Conservation (phyloP, 2,797 vertebrate species). For the Semaprochilodus insignis region DNA sequence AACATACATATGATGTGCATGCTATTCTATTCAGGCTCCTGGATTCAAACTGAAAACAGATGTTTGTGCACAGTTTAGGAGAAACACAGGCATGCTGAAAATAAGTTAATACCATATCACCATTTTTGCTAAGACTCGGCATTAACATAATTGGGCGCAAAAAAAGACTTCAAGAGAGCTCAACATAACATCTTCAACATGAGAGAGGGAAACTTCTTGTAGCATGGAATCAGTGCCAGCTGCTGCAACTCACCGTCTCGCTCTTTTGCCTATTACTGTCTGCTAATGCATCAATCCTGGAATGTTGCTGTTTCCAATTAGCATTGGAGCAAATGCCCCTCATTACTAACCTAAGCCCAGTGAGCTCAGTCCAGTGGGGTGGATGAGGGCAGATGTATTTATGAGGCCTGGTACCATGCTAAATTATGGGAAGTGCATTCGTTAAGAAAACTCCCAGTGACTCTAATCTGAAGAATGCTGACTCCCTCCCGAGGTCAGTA, state of each 20-base stretch:
- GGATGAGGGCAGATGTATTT: slow-evolving; percentile 81
- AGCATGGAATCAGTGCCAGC: slow-evolving; percentile 4
- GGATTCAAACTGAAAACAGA: slow-evolving; percentile 61
- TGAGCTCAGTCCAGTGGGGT: slow-evolving; percentile 69
- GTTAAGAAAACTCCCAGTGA: slow-evolving; percentile 83
- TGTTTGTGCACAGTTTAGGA: slow-evolving; percentile 47
- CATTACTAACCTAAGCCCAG: slow-evolving; percentile 80
- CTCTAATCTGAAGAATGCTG: slow-evolving; percentile 79
- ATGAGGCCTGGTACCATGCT: slow-evolving; percentile 75
- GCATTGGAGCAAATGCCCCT: slow-evolving; percentile 68
- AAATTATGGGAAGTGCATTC: slow-evolving; percentile 82
- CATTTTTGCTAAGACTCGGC: slow-evolving; percentile 28
- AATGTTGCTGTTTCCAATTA: slow-evolving; percentile 84
- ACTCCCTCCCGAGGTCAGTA: slow-evolving; percentile 65
- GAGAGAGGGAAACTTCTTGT: slow-evolving; percentile 12
- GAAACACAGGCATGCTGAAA: not conserved
- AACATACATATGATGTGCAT: slow-evolving; percentile 10
- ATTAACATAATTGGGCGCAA: slow-evolving; percentile 30
- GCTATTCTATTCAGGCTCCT: slow-evolving; percentile 33
- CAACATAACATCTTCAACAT: slow-evolving; percentile 18
- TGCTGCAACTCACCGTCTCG: slow-evolving; percentile 29
- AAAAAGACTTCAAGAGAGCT: slow-evolving; percentile 32
- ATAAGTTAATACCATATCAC: slow-evolving; percentile 26
- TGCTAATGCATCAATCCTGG: slow-evolving; percentile 66
- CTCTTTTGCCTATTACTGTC: slow-evolving; percentile 56